Evolutionary conservation across 2,888 invertebrate genomes (phyloP).

Genomic region (Prenolepis imparis): DNA sequence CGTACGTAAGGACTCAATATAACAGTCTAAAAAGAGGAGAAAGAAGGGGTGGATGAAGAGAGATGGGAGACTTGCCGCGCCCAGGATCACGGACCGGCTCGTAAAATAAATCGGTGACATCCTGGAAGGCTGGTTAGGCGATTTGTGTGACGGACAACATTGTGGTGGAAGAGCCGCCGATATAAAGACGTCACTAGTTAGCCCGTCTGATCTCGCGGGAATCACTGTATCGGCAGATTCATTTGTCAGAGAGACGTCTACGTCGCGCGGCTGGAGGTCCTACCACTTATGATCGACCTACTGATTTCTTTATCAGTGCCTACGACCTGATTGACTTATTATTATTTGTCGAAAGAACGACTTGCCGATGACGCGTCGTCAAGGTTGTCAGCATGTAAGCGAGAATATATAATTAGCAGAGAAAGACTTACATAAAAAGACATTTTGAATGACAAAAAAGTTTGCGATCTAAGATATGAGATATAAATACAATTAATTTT

Average conservation of each 20-base stretch:
- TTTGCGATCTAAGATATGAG: neutral
- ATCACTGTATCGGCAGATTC: slow-evolving; percentile 81
- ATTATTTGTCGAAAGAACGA: slow-evolving; percentile 54
- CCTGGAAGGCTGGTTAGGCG: slow-evolving; percentile 81
- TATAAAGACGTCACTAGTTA: slow-evolving; percentile 83
- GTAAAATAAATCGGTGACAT: slow-evolving; percentile 85
- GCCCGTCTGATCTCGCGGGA: slow-evolving; percentile 70
- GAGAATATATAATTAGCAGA: slow-evolving; percentile 23
- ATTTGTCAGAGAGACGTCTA: slow-evolving; percentile 81
- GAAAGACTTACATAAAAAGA: slow-evolving; percentile 10
- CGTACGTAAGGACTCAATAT: slow-evolving; percentile 74
- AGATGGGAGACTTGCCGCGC: slow-evolving; percentile 42
- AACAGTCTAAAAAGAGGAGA: slow-evolving; percentile 56
- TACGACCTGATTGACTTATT: slow-evolving; percentile 71
- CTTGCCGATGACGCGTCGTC: slow-evolving; percentile 39
- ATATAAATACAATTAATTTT: neutral
- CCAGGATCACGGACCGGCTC: slow-evolving; percentile 76
- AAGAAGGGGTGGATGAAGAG: slow-evolving; percentile 19
- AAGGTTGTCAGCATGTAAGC: slow-evolving; percentile 32
- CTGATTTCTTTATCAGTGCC: slow-evolving; percentile 58
- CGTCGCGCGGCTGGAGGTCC: slow-evolving; percentile 78
- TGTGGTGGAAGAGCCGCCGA: slow-evolving; percentile 61
- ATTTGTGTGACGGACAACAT: slow-evolving; percentile 83
- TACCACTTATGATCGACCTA: slow-evolving; percentile 75
- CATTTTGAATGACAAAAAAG: slow-evolving; percentile 13